Evolutionary conservation across 2,888 invertebrate species (phyloP).

Genomic region (Drosophila phalerata): DNA sequence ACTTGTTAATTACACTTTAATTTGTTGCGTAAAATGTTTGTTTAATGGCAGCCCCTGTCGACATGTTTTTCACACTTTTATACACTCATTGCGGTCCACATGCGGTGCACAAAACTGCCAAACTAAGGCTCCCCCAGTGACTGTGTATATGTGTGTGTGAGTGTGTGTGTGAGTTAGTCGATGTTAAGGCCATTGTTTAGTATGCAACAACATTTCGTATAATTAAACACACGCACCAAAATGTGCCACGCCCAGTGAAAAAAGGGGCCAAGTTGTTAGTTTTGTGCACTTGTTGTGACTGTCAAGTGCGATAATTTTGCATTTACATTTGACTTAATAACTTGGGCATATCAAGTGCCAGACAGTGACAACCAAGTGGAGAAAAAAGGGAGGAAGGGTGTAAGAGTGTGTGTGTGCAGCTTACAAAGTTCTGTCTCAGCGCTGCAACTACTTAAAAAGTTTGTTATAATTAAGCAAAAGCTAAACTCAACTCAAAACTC

Average conservation of each 20-base stretch:
- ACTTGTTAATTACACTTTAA: constrained; percentile 82
- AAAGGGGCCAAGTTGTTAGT: constrained; percentile 44
- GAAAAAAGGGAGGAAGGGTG: not conserved
- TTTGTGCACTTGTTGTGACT: constrained; percentile 46
- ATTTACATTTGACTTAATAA: constrained; percentile 82
- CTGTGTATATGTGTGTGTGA: not conserved
- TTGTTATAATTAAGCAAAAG: constrained; percentile 78
- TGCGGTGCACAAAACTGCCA: constrained; percentile 46
- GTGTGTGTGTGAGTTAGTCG: constrained; percentile 6
- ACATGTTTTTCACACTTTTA: constrained; percentile 80
- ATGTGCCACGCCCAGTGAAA: constrained; percentile 41
- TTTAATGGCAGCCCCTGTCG: constrained; percentile 73
- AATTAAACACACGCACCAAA: constrained; percentile 75
- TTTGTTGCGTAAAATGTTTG: constrained; percentile 83
- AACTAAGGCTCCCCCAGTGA: constrained; percentile 2
- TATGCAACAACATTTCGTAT: constrained; percentile 73
- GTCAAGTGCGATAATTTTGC: constrained; percentile 79
- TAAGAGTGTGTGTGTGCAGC: constrained; percentile 34
- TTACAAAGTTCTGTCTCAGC: constrained; percentile 69
- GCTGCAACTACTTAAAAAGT: constrained; percentile 78
- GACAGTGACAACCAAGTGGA: constrained; percentile 8
- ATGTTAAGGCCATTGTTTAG: constrained; percentile 53
- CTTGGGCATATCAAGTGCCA: constrained; percentile 68
- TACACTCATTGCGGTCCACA: constrained; percentile 70
- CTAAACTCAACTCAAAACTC: constrained; percentile 67